These are phyloP conservation scores for Dreissena polymorpha DNA, from an alignment of 1,140 invertebrate species.

Conservation along the genomic window DNA sequence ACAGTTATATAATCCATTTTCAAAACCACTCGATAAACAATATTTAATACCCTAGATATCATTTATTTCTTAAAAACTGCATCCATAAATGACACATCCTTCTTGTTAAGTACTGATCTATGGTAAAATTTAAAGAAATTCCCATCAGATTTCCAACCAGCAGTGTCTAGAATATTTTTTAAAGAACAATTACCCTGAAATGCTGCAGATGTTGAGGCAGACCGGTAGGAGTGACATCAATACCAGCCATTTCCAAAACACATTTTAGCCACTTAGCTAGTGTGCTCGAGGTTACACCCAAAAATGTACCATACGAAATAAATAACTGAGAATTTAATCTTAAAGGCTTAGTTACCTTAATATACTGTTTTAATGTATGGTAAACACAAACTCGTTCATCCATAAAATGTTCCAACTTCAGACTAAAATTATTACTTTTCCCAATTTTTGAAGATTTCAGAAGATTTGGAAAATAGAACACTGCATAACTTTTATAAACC, in stretches of 20 bases:
- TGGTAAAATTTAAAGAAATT: constrained; percentile 37
- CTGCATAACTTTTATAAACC: background rate
- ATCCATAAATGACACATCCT: too few species aligned
- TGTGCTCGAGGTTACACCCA: constrained; percentile 16
- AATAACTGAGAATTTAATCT: constrained; percentile 6
- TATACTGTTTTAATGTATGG: constrained; percentile 23
- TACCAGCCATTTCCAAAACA: background rate
- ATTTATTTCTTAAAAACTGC: too few species aligned
- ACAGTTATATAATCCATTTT: too few species aligned
- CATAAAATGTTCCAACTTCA: constrained; percentile 20
- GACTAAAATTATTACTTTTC: constrained; percentile 6
- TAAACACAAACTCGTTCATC: constrained; percentile 20
- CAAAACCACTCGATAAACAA: too few species aligned
- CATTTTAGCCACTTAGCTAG: constrained; percentile 31
- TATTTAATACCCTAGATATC: too few species aligned
- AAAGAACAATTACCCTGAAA: constrained; percentile 21
- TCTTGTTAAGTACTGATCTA: too few species aligned
- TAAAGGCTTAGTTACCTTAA: background rate
- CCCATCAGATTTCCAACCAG: constrained; percentile 27
- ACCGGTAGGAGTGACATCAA: constrained; percentile 15
- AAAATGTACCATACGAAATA: constrained; percentile 31
- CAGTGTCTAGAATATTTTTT: constrained; percentile 25
- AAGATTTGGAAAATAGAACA: constrained; percentile 9
- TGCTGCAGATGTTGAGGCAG: background rate
- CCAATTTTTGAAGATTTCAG: constrained; percentile 1